A percentile compares a stretch with the other conserved stretches of the same genome.
Conservation (phyloP, 2,113 vertebrate genomes). For the Anarhynchus alexandrinus region DNA sequence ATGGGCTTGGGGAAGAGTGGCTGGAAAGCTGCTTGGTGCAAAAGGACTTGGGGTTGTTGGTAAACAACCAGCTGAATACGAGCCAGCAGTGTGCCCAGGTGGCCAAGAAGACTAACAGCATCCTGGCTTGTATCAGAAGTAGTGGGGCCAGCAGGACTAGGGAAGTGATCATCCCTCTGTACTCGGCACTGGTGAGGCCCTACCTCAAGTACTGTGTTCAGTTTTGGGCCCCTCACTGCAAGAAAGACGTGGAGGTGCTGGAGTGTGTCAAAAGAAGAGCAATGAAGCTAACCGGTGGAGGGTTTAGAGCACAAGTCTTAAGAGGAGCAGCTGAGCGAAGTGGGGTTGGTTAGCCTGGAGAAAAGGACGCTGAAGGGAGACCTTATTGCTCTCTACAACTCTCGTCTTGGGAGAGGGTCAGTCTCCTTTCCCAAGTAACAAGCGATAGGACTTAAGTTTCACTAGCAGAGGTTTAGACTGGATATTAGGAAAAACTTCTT, state of each 20-base stretch:
- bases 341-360: neutral
- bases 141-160: neutral
- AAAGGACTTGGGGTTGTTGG: neutral
- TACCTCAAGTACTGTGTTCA: neutral
- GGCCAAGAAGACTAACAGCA: neutral
- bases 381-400: neutral
- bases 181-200: neutral
- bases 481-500: neutral
- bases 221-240: neutral
- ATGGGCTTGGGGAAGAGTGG: neutral
- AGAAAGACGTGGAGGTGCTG: neutral
- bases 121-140: neutral
- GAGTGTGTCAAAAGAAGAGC: neutral
- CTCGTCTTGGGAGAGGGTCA: too few species aligned
- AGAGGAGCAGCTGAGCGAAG: neutral
- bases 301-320: neutral
- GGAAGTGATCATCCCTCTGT: neutral
- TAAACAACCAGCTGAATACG: neutral
- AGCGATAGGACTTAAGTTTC: neutral
- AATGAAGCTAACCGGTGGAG: neutral
- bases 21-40: neutral
- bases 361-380: neutral
- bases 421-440: too few species aligned
- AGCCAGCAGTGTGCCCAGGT: neutral
- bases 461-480: neutral